Percentiles rank a stretch among this genome's conserved stretches.
Evolutionary conservation across 2,797 vertebrate genomes (phyloP).

Genomic region (Notolabrus celidotus): DNA sequence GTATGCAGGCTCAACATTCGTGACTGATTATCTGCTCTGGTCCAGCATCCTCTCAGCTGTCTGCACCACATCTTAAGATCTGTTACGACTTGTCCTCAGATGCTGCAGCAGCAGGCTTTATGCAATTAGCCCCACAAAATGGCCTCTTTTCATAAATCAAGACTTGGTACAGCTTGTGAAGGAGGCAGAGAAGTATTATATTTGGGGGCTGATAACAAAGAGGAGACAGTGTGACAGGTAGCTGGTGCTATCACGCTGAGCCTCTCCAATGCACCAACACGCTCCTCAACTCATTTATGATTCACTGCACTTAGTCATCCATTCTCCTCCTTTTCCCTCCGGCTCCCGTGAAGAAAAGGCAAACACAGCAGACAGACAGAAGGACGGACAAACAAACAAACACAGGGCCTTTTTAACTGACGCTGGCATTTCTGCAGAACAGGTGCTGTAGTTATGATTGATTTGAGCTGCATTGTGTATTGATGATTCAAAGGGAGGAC

Average conservation of each 20-base stretch:
- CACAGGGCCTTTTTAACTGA: constrained; percentile 57
- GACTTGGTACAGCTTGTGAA: constrained; percentile 11
- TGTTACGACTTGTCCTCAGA: constrained; percentile 32
- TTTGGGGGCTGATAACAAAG: constrained; percentile 39
- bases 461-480: constrained; percentile 53
- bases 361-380: constrained; percentile 51
- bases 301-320: constrained; percentile 68
- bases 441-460: constrained; percentile 61
- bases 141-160: constrained; percentile 59
- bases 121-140: constrained; percentile 52
- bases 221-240: constrained; percentile 57
- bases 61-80: constrained; percentile 39
- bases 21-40: constrained; percentile 21
- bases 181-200: constrained; percentile 17
- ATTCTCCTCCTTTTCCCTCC: constrained; percentile 22
- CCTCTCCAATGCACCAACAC: constrained; percentile 42
- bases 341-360: constrained; percentile 45
- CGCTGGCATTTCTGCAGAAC: constrained; percentile 57
- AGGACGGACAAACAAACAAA: constrained; percentile 53
- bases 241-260: constrained; percentile 46
- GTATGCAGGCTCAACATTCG: constrained; percentile 25
- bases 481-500: constrained; percentile 47
- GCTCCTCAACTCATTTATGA: constrained; percentile 66
- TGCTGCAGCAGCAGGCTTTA: constrained; percentile 40
- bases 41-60: constrained; percentile 25